These are phyloP conservation scores for Syngnathus typhle DNA, from an alignment of 2,113 vertebrate species.

Conservation along the genomic window DNA sequence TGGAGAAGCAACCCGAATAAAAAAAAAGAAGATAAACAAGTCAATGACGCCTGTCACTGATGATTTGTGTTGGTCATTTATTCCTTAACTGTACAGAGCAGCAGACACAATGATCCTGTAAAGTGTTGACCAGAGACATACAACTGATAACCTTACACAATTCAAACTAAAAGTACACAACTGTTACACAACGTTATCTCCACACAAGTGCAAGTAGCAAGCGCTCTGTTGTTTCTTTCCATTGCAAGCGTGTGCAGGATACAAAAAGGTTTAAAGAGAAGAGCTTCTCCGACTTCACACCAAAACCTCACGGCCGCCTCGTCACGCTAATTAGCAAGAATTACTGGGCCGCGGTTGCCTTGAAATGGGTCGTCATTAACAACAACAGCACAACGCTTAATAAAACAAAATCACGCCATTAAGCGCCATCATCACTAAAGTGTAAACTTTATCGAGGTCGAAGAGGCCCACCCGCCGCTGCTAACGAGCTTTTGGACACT, in stretches of 20 bases:
- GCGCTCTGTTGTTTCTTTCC: not conserved
- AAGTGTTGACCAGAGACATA: not conserved
- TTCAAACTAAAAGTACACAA: no score
- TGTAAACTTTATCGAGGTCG: conserved; percentile 24
- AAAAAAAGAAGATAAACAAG: not conserved
- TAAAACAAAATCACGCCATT: conserved; percentile 20
- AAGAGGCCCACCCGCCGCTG: conserved; percentile 1
- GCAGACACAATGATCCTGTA: not conserved
- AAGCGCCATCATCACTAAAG: conserved; percentile 32
- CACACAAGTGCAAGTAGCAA: not conserved
- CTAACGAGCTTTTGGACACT: conserved; percentile 47
- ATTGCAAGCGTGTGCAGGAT: not conserved
- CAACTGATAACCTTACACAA: not conserved
- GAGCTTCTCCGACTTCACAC: not conserved
- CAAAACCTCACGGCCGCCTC: conserved; percentile 28
- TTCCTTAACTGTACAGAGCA: not conserved
- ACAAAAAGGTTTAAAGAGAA: not conserved
- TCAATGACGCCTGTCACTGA: not conserved
- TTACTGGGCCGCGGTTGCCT: conserved; percentile 50
- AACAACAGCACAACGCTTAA: conserved; percentile 45
- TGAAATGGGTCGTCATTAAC: conserved; percentile 45
- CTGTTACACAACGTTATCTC: not conserved
- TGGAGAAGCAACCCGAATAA: conserved; percentile 3
- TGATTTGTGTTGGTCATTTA: not conserved
- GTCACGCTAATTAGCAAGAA: conserved; percentile 59